Evolutionary conservation across 2,797 vertebrate species (phyloP).

Genomic region (Pangasius djambal): DNA sequence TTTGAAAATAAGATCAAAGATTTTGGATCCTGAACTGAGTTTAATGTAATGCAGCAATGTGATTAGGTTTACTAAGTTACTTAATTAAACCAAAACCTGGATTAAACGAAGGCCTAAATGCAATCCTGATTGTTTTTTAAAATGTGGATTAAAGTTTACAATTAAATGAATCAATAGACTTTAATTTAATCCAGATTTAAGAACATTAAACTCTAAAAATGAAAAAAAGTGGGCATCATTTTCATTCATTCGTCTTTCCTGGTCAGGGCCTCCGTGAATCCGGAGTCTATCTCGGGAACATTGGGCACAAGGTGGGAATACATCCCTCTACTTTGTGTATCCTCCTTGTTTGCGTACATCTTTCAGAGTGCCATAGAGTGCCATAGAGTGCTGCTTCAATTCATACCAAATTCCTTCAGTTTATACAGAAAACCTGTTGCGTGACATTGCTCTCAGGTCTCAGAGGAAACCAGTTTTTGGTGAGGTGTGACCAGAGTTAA

Average conservation of each 20-base stretch:
- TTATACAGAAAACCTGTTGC: constrained; percentile 13
- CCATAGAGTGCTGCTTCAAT: neutral
- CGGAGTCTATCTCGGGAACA: neutral
- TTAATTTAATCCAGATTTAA: no score
- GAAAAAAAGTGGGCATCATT: no score
- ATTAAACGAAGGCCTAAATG: neutral
- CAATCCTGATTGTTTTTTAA: neutral
- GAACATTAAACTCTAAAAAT: no score
- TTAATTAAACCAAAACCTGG: neutral
- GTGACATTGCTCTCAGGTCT: constrained; percentile 27
- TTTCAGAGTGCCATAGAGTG: neutral
- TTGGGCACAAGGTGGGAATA: neutral
- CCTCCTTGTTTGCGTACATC: neutral
- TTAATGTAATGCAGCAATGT: neutral
- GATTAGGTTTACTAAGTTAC: neutral
- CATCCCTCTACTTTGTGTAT: neutral
- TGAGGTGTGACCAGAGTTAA: constrained; percentile 10
- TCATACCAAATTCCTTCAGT: neutral
- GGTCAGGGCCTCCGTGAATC: neutral
- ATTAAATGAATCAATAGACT: no score
- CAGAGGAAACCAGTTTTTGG: neutral
- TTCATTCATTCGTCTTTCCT: neutral
- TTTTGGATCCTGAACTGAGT: neutral
- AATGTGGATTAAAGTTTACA: no score
- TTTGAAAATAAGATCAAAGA: neutral